These are phyloP conservation scores for Drosophila kuntzei DNA, from an alignment of 2,888 invertebrate genomes.

Conservation along the genomic window DNA sequence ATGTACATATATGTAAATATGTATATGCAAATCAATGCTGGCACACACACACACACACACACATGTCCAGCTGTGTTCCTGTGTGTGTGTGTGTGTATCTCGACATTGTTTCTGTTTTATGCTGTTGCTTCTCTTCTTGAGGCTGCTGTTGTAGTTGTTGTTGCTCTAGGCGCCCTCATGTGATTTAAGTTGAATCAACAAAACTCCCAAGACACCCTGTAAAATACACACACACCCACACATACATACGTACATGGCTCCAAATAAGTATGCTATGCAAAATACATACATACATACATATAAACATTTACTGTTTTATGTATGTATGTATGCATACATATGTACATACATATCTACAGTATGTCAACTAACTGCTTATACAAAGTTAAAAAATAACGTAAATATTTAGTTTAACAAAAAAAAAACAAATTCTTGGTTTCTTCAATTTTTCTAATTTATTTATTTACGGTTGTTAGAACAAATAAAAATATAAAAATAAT, in stretches of 20 bases:
- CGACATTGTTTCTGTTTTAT: constrained; percentile 19
- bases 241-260: neutral
- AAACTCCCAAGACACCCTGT: neutral
- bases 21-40: constrained; percentile 26
- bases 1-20: neutral
- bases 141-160: constrained; percentile 14
- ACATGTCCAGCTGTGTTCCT: neutral
- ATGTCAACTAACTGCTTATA: no score
- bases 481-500: no score
- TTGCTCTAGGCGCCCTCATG: neutral
- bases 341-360: no score
- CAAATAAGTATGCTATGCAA: constrained; percentile 33
- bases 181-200: constrained; percentile 7
- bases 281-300: neutral
- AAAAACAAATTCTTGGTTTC: no score
- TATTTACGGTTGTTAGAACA: no score
- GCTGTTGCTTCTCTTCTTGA: constrained; percentile 15
- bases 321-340: no score
- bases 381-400: no score
- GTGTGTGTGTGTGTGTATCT: constrained; percentile 6
- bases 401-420: no score
- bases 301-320: no score
- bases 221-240: neutral
- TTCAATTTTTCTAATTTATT: no score
- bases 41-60: neutral